Evolutionary conservation across 2,888 invertebrate genomes (phyloP), one percentile per base, ranked within the genome.

Genomic region (Drosophila phalerata): DNA sequence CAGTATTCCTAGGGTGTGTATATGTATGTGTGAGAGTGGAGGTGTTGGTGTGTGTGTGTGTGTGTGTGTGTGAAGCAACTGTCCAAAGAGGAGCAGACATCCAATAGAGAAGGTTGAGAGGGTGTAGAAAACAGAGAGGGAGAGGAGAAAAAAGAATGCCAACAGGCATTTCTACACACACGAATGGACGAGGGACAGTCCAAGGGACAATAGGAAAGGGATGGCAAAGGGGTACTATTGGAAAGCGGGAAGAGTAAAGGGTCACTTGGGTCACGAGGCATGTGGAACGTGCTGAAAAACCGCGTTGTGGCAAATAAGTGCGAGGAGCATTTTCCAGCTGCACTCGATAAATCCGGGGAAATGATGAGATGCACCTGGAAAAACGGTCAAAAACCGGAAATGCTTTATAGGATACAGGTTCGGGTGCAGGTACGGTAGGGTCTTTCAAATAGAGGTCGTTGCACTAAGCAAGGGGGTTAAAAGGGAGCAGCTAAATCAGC

Each of bases 221-320:
- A 2, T 34, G 9, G 22, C 9, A 17, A 13, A 15, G 13, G 34
- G 38, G 47, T 15, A 11, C 13, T 15, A 32, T 22, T 2, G 22
- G 9, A 0, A 32, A 3, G 28, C 15, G 5, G 10, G 10, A 10
- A 3, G 13, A 48, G 2, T 5, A 1, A 10, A 17, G 19, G 4
- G 45, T 17, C 42, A 2, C 28, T 34, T n/a, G 38, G 60, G 40
- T 22, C 55, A 67, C n/a, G 34, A 34, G 48, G 34, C 69, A 60
- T 32, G 55, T 62, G 71, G 65, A 72, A 77, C 88, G 81, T 88
- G 84, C 84, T 80, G 75, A 70, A 84, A 86, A 84, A 76, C 84
- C 84, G 70, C 84, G 76, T 30, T 84, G 85, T 48, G 79, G 72
- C 73, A 73, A 76, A 78, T 64, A 78, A 76, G 69, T 73, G 51